Percentiles rank a stretch among this genome's conserved stretches.
Evolutionary conservation across 2,113 vertebrate species (phyloP).

Genomic region (Taxidea taxus): DNA sequence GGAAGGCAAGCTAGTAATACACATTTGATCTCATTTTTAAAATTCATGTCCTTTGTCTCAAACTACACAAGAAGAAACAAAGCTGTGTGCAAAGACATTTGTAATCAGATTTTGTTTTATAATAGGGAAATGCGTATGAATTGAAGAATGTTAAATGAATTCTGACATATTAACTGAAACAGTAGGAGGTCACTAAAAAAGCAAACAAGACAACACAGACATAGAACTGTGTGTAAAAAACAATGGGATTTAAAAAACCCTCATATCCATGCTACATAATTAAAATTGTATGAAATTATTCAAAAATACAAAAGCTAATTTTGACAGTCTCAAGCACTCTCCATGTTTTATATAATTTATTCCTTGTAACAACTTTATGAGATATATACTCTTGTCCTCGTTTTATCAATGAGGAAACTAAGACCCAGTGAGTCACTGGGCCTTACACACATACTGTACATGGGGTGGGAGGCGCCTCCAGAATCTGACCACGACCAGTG

Average conservation of each 20-base stretch:
- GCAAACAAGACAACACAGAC: not conserved
- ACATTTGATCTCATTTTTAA: not conserved
- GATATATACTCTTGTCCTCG: not conserved
- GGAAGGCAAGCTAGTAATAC: not conserved
- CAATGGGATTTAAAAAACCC: not conserved
- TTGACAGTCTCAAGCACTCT: not conserved
- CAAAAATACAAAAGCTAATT: not conserved
- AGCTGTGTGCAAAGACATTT: not conserved
- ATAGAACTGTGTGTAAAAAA: not conserved
- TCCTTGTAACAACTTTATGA: not conserved
- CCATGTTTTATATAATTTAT: conserved; percentile 2
- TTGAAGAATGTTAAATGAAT: not conserved
- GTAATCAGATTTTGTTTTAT: not conserved
- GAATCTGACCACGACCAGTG: not conserved
- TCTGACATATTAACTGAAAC: not conserved
- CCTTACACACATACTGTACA: not conserved
- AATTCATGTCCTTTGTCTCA: not conserved
- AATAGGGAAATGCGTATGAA: not conserved
- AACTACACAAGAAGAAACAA: conserved; percentile 32
- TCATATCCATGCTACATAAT: not conserved
- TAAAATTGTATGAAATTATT: not conserved
- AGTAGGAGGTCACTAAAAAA: not conserved
- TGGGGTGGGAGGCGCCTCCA: rapidly evolving
- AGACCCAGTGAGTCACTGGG: not conserved
- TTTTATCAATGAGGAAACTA: conserved; percentile 40